Base-by-base conservation (phyloP, 1,140 invertebrate species). In the Akabosia matsudoensis region DNA sequence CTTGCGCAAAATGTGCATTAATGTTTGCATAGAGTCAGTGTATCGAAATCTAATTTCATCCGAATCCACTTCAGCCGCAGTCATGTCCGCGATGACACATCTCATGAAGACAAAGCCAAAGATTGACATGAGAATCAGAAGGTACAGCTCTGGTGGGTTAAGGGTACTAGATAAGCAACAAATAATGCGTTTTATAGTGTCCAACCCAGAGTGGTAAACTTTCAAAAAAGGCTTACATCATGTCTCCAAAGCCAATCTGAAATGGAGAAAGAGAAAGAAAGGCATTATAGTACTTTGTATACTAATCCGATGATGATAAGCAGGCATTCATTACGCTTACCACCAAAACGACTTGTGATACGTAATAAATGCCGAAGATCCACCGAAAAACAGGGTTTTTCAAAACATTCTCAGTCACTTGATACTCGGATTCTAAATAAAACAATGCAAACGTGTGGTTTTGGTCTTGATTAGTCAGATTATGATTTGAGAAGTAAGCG, bases 1-100 rank as follows among this genome's bases (percentile, higher is more conserved):
- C 45, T 70, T 51, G 18, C 33, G 16, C 75, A 80, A 64, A 7
- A 78, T 45, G 1, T 34, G 26, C 30, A 75, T 22, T 16, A 80
- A 54, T 16, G 34, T 33, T 0, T 45, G 37, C 54, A 80, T 64
- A 28, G 52, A 22, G n/a, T 81, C 77, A 33, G 70, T 74, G 33
- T 61, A 81, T 1, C 73, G 31, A 26, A 74, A 52, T 33, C 79
- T 73, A n/a, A 76, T 76, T 73, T 79, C 79, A 76, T 81, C 79
- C 37, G 33, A 75, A 61, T 81, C 79, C 0, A 81, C 77, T 52
- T 76, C 75, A 1, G 79, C 75, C 13, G 77, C 77, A 4, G 79
- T 81, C 16, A 81, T 79, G 56, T 81, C 78, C 13, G 79, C 75
- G 37, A 81, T 56, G n/a, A 81, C 61, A 64, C 79, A 79, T 26